Evolutionary conservation across 2,113 vertebrate species (phyloP).

Genomic region (Macquaria australasica): DNA sequence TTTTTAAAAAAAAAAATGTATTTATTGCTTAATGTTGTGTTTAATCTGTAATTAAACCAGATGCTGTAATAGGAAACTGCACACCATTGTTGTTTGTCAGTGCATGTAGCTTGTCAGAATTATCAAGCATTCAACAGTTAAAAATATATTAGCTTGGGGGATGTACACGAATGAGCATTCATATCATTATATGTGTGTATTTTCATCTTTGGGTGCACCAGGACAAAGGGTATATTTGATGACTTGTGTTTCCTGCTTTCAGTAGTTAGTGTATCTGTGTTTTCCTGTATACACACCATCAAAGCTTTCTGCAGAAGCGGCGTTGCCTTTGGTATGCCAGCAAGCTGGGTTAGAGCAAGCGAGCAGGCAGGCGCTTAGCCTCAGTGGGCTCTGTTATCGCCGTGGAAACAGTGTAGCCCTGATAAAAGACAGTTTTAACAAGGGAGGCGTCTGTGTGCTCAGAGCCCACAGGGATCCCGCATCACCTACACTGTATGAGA

Average conservation of each 20-base stretch:
- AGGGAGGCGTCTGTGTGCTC: slow-evolving; percentile 15
- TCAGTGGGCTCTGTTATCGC: slow-evolving; percentile 62
- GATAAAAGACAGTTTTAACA: slow-evolving; percentile 68
- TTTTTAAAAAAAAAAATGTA: too few relatives aligned
- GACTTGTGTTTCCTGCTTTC: background rate
- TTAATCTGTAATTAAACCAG: background rate
- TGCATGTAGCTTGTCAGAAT: background rate
- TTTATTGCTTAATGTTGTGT: background rate
- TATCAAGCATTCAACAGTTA: background rate
- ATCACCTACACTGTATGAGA: slow-evolving; percentile 39
- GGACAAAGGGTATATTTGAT: slow-evolving; percentile 5
- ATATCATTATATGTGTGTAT: slow-evolving; percentile 21
- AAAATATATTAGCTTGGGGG: background rate
- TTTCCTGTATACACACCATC: background rate
- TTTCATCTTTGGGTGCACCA: slow-evolving; percentile 11
- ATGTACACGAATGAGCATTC: background rate
- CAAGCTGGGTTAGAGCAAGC: slow-evolving; percentile 16
- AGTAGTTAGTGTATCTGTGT: slow-evolving; percentile 16
- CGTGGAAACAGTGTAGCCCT: slow-evolving; percentile 56
- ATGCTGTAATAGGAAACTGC: background rate
- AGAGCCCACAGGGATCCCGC: slow-evolving; percentile 39
- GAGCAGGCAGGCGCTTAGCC: slow-evolving; percentile 33
- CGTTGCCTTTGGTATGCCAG: slow-evolving; percentile 36
- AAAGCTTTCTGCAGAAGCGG: slow-evolving; percentile 1
- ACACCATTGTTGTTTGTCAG: background rate